Evolutionary conservation across 2,113 vertebrate species (phyloP).

Genomic region (Cebidichthys violaceus): DNA sequence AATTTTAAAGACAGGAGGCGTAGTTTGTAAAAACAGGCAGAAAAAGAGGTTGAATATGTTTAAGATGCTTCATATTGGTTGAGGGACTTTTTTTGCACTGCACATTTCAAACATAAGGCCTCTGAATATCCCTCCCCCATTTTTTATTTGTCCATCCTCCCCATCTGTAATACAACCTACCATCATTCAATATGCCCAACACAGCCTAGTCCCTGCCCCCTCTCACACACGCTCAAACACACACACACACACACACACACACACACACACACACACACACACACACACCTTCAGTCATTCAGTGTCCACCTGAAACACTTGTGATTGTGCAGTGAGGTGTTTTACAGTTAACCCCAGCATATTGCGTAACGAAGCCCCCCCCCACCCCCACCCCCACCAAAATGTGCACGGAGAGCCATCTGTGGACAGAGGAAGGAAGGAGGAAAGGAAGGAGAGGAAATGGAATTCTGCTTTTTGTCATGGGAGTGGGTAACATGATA

Average conservation of each 20-base stretch:
- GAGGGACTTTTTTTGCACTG: not conserved
- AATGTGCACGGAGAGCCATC: slow-evolving; percentile 49
- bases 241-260: too few species aligned
- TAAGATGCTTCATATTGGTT: not conserved
- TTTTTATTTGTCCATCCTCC: not conserved
- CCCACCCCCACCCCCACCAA: not conserved
- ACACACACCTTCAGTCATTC: not conserved
- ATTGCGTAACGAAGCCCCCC: slow-evolving; percentile 13
- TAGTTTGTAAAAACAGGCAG: slow-evolving; percentile 5
- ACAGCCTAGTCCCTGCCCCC: not conserved
- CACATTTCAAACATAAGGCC: not conserved
- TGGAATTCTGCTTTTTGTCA: slow-evolving; percentile 52
- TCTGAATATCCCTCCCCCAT: not conserved
- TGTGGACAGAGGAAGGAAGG: slow-evolving; percentile 62
- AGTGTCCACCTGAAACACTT: slow-evolving; percentile 18
- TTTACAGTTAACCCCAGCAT: slow-evolving; percentile 11
- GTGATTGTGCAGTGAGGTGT: slow-evolving; percentile 5
- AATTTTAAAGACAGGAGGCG: slow-evolving; percentile 11
- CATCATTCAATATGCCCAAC: not conserved
- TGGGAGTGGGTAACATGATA: slow-evolving; percentile 31
- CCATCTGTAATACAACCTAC: not conserved
- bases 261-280: too few species aligned
- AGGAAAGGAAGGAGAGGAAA: slow-evolving; percentile 68
- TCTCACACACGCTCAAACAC: not conserved
- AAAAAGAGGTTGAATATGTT: not conserved